Evolutionary conservation across 2,888 invertebrate genomes (phyloP).

Genomic region (Lochmaea crataegi): DNA sequence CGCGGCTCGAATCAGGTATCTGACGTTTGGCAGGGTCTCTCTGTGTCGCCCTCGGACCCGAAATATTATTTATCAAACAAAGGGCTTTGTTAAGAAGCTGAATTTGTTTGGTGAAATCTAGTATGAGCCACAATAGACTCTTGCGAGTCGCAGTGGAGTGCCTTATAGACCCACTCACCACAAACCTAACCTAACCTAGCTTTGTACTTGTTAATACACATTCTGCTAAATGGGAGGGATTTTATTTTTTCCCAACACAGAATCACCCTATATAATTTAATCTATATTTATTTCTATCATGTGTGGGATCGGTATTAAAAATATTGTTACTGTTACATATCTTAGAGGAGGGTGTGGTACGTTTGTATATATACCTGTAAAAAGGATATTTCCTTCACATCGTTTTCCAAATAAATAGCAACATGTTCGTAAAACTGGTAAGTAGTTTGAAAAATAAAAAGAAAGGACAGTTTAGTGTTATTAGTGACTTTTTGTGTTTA

Average conservation of each 20-base stretch:
- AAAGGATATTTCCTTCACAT: slow-evolving; percentile 39
- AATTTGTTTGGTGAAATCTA: too few relatives aligned
- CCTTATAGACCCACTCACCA: too few relatives aligned
- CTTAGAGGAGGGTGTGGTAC: slow-evolving; percentile 61
- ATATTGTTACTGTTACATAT: slow-evolving; percentile 61
- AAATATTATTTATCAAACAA: too few relatives aligned
- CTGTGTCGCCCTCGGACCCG: too few relatives aligned
- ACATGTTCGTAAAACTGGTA: slow-evolving; percentile 66
- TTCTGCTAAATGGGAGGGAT: neutral
- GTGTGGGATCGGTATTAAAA: slow-evolving; percentile 64
- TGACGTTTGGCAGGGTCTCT: too few relatives aligned
- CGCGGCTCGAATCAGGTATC: too few relatives aligned
- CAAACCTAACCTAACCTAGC: too few relatives aligned
- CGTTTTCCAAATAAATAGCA: slow-evolving; percentile 48
- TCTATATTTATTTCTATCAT: slow-evolving; percentile 57
- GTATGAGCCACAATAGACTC: too few relatives aligned
- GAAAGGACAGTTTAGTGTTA: slow-evolving; percentile 25
- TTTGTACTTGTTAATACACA: neutral
- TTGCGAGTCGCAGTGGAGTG: too few relatives aligned
- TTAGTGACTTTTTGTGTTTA: slow-evolving; percentile 30
- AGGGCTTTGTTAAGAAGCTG: too few relatives aligned
- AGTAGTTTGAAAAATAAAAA: slow-evolving; percentile 50
- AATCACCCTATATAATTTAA: slow-evolving; percentile 40
- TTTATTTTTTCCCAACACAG: neutral
- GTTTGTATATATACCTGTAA: slow-evolving; percentile 57